Conservation (phyloP, 2,797 vertebrate species). For the Stomatorhinus walkeri region DNA sequence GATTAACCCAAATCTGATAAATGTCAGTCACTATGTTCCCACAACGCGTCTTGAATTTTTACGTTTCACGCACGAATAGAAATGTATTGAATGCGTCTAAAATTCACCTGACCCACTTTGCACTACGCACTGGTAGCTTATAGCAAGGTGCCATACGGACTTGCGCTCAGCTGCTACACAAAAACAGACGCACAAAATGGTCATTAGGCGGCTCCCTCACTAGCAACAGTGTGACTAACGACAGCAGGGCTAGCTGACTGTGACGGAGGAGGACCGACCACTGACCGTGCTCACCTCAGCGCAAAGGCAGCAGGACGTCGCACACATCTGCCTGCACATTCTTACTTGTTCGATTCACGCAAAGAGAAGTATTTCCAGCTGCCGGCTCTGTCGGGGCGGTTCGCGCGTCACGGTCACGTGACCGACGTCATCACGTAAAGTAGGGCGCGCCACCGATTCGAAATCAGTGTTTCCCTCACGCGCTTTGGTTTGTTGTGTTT, state of each 20-base stretch:
- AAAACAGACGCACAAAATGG: neutral
- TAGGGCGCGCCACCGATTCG: neutral
- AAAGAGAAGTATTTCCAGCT: neutral
- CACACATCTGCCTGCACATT: neutral
- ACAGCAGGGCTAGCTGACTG: neutral
- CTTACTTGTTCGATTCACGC: neutral
- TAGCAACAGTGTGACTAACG: neutral
- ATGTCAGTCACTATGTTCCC: neutral
- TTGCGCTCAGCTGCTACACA: neutral
- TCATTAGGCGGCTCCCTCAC: neutral
- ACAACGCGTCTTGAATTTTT: neutral
- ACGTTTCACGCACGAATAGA: neutral
- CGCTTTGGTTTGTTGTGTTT: neutral
- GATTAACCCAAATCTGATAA: neutral
- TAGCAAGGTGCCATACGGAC: neutral
- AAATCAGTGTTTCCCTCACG: neutral
- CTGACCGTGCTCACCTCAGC: neutral
- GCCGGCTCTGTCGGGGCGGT: neutral
- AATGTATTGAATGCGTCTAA: neutral
- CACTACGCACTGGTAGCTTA: neutral
- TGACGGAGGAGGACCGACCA: neutral
- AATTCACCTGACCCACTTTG: conserved; percentile 10
- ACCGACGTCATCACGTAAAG: neutral
- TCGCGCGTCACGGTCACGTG: neutral
- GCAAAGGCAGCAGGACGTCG: neutral